Conservation (phyloP, 2,888 invertebrate genomes). For the Limenitis arthemis region DNA sequence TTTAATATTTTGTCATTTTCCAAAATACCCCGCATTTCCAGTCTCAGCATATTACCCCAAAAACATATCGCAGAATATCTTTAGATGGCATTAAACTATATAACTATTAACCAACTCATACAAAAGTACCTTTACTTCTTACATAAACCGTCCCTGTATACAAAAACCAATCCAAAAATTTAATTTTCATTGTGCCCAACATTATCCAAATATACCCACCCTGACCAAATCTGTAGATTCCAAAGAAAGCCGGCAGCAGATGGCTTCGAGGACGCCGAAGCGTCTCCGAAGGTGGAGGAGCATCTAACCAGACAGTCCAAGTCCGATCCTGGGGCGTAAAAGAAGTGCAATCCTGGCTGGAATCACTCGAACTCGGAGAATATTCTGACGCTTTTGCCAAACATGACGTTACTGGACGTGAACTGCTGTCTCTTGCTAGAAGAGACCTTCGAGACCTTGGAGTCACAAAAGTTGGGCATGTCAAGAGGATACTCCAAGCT, state of each 20-base stretch:
- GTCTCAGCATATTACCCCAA: slow-evolving; percentile 33
- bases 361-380: slow-evolving; percentile 88
- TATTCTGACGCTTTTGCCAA: slow-evolving; percentile 92
- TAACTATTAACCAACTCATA: slow-evolving; percentile 22
- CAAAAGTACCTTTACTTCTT: neutral
- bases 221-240: slow-evolving; percentile 40
- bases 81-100: slow-evolving; percentile 48
- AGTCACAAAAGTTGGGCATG: slow-evolving; percentile 95
- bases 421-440: slow-evolving; percentile 88
- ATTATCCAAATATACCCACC: slow-evolving; percentile 21
- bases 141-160: neutral
- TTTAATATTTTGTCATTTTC: slow-evolving; percentile 26
- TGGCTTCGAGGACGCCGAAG: slow-evolving; percentile 60
- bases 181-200: slow-evolving; percentile 6
- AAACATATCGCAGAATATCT: slow-evolving; percentile 47
- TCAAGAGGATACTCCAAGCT: slow-evolving; percentile 94
- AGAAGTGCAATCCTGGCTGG: slow-evolving; percentile 94
- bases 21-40: slow-evolving; percentile 26
- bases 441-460: slow-evolving; percentile 93
- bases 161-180: neutral
- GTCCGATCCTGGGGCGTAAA: slow-evolving; percentile 83
- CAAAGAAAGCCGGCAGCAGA: slow-evolving; percentile 49
- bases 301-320: slow-evolving; percentile 38
- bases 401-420: slow-evolving; percentile 93
- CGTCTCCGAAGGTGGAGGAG: slow-evolving; percentile 48